Evolutionary conservation across 2,113 vertebrate species (phyloP).

Genomic region (Toxotes chatareus): DNA sequence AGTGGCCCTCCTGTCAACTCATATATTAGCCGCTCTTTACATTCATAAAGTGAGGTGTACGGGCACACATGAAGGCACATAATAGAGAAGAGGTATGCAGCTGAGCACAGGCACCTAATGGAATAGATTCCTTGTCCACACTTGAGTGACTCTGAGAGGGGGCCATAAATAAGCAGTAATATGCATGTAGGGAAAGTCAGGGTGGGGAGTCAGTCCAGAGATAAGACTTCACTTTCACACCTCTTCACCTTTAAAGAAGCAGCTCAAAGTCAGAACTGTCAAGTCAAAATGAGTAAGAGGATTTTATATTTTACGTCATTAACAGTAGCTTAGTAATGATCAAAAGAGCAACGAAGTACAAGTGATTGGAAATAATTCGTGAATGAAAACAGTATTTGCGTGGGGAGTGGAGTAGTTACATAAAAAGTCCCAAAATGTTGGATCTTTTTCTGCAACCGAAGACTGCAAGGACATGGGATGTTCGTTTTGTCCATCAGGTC

Average conservation of each 20-base stretch:
- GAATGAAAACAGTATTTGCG: too few relatives aligned
- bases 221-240: constrained; percentile 50
- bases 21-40: constrained; percentile 27
- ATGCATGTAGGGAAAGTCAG: constrained; percentile 32
- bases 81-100: constrained; percentile 24
- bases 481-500: too few relatives aligned
- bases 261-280: constrained; percentile 17
- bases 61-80: constrained; percentile 26
- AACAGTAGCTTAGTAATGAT: too few relatives aligned
- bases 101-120: constrained; percentile 34
- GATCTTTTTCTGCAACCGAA: too few relatives aligned
- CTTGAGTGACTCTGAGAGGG: constrained; percentile 43
- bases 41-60: constrained; percentile 22
- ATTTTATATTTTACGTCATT: too few relatives aligned
- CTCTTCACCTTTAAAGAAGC: constrained; percentile 38
- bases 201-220: not conserved
- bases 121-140: constrained; percentile 45
- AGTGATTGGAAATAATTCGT: too few relatives aligned
- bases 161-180: constrained; percentile 53
- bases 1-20: constrained; percentile 3
- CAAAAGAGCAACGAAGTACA: too few relatives aligned
- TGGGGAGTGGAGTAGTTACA: too few relatives aligned
- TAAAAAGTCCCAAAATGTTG: too few relatives aligned
- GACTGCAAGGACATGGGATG: too few relatives aligned
- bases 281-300: not conserved